Evolutionary conservation across 2,797 vertebrate species (phyloP), one percentile per base, ranked within the genome.

Genomic region (Falco rusticolus): DNA sequence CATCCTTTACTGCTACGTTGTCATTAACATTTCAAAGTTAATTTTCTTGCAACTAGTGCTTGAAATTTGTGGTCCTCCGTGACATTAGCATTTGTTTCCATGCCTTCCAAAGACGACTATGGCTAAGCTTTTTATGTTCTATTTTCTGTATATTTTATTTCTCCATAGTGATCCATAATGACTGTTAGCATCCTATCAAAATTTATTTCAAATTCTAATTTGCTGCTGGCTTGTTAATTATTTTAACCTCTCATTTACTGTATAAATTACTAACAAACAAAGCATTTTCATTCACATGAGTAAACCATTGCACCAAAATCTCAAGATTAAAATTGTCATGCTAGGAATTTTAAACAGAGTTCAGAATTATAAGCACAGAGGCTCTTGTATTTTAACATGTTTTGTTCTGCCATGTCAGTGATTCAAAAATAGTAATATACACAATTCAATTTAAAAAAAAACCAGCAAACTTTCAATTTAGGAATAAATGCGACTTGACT

Each of bases 1-100:
- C 97, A 98, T 97, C 96, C 87, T 96, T 96, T 91, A 90, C 90
- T 93, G 96, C 97, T 97, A 68, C 97, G 79, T 96, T 96, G 96
- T 96, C 97, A 96, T 96, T 98, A 97, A 97, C 97, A 97, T 95
- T 94, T 92, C 95, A 85, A 93, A 96, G 93, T 97, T 94, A 81
- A 80, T 97, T 93, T 97, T 93, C 95, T 96, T 96, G 75, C 91
- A 95, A 78, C 79, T 95, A 94, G 92, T 97, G 93, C 97, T 96
- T 95, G 94, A 95, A 94, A 96, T 96, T 97, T 48, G 64, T 92
- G 71, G 56, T 63, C 78, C 37, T 95, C 43, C 11, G 6, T 92
- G 94, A 61, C 80, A 70, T 87, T 24, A 97, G 91, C 91, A 37
- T 96, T 96, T 92, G 94, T 94, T 94, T 93, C 90, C 97, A 94